Conservation (phyloP, 2,888 invertebrate species). For the Chrysopilus asiliformis region DNA sequence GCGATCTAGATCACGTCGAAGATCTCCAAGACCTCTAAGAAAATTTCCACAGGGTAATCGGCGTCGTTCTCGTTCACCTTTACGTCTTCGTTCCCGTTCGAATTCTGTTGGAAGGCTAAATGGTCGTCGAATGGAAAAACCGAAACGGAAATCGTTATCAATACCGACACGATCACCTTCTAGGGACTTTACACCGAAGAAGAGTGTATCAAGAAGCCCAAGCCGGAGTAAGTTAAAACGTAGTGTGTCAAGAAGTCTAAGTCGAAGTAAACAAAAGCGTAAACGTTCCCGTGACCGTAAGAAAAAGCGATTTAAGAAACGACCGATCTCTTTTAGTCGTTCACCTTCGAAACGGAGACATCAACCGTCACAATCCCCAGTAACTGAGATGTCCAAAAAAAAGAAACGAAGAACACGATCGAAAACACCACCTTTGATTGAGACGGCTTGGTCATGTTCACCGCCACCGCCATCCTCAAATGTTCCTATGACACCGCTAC, state of each 20-base stretch:
- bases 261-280: slow-evolving; percentile 6
- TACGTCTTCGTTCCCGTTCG: slow-evolving; percentile 21
- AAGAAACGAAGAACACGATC: slow-evolving; percentile 15
- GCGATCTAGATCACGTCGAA: slow-evolving; percentile 10
- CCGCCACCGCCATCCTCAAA: slow-evolving; percentile 28
- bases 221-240: slow-evolving; percentile 9
- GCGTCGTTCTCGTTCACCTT: slow-evolving; percentile 18
- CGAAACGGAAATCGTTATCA: slow-evolving; percentile 20
- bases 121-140: slow-evolving; percentile 18
- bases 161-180: slow-evolving; percentile 18
- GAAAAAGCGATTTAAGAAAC: slow-evolving; percentile 13
- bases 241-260: slow-evolving; percentile 7
- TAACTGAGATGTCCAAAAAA: slow-evolving; percentile 20
- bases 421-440: slow-evolving; percentile 22
- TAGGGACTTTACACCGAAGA: slow-evolving; percentile 14
- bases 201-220: slow-evolving; percentile 10
- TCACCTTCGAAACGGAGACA: slow-evolving; percentile 2
- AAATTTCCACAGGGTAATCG: no score
- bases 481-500: slow-evolving; percentile 13
- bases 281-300: slow-evolving; percentile 12
- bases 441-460: slow-evolving; percentile 39
- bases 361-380: slow-evolving; percentile 20
- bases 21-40: slow-evolving; percentile 6
- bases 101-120: slow-evolving; percentile 20
- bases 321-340: slow-evolving; percentile 10